Base-by-base conservation (phyloP, 2,888 invertebrate genomes). In the Sinhomidia bicolor region DNA sequence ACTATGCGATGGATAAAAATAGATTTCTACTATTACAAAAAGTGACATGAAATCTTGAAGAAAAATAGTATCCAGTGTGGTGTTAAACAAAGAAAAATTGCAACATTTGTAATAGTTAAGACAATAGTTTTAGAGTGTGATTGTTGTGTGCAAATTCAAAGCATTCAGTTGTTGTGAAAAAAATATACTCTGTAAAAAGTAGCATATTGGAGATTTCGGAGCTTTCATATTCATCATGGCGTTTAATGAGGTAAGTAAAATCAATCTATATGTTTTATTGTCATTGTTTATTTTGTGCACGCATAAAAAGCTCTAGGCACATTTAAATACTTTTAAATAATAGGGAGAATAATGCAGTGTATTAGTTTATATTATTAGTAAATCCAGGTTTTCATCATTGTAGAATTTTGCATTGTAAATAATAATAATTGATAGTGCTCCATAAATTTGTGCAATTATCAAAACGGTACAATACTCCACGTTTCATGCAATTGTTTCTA, bases 161-260 rank as follows among this genome's bases (percentile, higher is more conserved):
- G 14, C 60, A 4, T n/a, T n/a, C n/a, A n/a, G n/a, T n/a, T n/a
- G n/a, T n/a, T n/a, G n/a, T n/a, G n/a, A n/a, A n/a, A n/a, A n/a
- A n/a, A n/a, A n/a, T n/a, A n/a, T n/a, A n/a, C n/a, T n/a, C n/a
- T n/a, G n/a, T n/a, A n/a, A n/a, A n/a, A n/a, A n/a, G n/a, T n/a
- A n/a, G n/a, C n/a, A n/a, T n/a, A n/a, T n/a, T n/a, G n/a, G n/a
- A n/a, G n/a, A n/a, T n/a, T n/a, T n/a, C n/a, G 44, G 44, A 41
- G 29, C 12, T 36, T 9, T 36, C 60, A 26, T 41, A 51, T 68
- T 85, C 85, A 85, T 85, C 85, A 85, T 85, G 85, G 68, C 85
- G 54, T 85, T 85, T 54, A 85, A 85, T 29, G 85, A 85, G 85
- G 85, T 85, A 80, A 85, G 85, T 17, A 68, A 68, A n/a, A 60